These are phyloP conservation scores for Lophochroa leadbeateri DNA, from an alignment of 2,113 vertebrate species.

Conservation along the genomic window DNA sequence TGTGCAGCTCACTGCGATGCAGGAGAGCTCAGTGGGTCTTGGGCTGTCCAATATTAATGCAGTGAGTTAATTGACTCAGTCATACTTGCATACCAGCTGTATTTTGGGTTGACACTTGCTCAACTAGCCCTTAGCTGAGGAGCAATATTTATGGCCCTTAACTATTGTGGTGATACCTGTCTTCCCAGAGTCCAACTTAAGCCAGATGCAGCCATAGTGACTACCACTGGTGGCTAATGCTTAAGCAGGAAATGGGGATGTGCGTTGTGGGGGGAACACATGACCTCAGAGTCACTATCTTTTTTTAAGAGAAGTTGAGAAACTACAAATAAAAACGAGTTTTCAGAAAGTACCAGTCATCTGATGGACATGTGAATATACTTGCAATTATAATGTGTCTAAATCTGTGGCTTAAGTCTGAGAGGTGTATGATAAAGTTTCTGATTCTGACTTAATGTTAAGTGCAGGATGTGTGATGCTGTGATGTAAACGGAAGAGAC, in stretches of 20 bases:
- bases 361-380: neutral
- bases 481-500: neutral
- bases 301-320: neutral
- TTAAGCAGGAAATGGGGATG: neutral
- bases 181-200: neutral
- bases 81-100: neutral
- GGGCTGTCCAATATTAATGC: neutral
- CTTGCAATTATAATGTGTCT: neutral
- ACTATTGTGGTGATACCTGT: neutral
- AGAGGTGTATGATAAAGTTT: neutral
- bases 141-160: neutral
- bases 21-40: neutral
- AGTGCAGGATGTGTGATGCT: neutral
- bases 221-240: neutral
- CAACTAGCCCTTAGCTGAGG: neutral
- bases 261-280: neutral
- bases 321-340: neutral
- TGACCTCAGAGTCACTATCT: neutral
- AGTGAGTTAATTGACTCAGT: neutral
- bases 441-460: neutral
- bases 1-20: neutral
- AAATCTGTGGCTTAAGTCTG: neutral
- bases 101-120: neutral
- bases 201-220: neutral
- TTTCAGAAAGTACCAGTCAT: neutral